phyloP scores from a whole-genome alignment of 2,888 invertebrate genomes.

The Lagria hirta region DNA sequence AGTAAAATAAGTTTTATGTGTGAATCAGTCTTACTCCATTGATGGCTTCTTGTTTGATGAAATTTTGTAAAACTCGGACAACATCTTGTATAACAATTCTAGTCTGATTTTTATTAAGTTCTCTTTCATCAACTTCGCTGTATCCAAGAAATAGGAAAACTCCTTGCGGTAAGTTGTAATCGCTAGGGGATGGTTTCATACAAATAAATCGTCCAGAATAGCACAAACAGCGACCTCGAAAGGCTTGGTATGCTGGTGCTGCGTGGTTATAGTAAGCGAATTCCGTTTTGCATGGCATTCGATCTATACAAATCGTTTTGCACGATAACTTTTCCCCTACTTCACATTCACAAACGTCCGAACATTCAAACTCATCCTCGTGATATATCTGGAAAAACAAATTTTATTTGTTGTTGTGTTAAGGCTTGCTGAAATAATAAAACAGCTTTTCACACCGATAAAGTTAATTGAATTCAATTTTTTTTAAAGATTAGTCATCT shows the following conservation, averaged over 20 bases:
- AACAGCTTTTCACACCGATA: slow-evolving; percentile 2
- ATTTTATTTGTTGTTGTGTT: too few relatives aligned
- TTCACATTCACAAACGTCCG: slow-evolving; percentile 86
- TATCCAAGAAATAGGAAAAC: slow-evolving; percentile 87
- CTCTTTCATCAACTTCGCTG: slow-evolving; percentile 83
- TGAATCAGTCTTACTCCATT: slow-evolving; percentile 62
- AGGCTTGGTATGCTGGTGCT: slow-evolving; percentile 87
- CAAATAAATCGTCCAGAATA: slow-evolving; percentile 91
- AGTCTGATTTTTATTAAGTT: slow-evolving; percentile 76
- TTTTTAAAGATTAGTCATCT: too few relatives aligned
- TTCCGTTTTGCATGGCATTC: slow-evolving; percentile 83
- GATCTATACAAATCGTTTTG: slow-evolving; percentile 85
- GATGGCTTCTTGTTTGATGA: slow-evolving; percentile 70
- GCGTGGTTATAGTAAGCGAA: slow-evolving; percentile 89
- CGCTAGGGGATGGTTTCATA: slow-evolving; percentile 79
- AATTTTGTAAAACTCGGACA: slow-evolving; percentile 77
- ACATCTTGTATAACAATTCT: slow-evolving; percentile 83
- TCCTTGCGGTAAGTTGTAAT: slow-evolving; percentile 79
- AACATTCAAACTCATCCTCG: slow-evolving; percentile 85
- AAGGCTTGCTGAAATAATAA: slow-evolving; percentile 10
- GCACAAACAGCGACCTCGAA: slow-evolving; percentile 84
- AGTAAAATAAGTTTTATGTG: slow-evolving; percentile 12
- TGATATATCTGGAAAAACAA: slow-evolving; percentile 72
- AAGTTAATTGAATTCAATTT: too few relatives aligned
- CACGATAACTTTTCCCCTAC: slow-evolving; percentile 76